Conservation (phyloP, 2,888 invertebrate species). For the Dryocosmus kuriphilus region DNA sequence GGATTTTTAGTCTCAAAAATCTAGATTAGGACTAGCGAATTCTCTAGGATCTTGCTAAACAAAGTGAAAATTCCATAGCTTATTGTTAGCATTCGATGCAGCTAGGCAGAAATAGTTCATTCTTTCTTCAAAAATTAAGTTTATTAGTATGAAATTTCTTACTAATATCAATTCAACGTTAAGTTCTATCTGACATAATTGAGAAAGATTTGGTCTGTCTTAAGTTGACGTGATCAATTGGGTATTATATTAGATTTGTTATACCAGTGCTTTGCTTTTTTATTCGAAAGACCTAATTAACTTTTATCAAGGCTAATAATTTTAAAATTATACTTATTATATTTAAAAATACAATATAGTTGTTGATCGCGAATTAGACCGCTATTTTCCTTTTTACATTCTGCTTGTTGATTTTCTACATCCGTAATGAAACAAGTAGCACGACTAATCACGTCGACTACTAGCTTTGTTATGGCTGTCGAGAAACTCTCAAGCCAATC, state of each 20-base stretch:
- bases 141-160: no score
- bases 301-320: no score
- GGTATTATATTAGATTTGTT: neutral
- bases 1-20: constrained; percentile 32
- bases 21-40: constrained; percentile 15
- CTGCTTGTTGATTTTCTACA: constrained; percentile 3
- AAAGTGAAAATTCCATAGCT: neutral
- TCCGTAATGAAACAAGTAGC: neutral
- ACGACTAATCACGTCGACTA: neutral
- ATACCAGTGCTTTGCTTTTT: neutral
- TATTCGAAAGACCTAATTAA: no score
- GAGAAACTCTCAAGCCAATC: neutral
- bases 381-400: neutral
- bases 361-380: neutral
- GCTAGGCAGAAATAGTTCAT: no score
- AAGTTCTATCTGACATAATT: neutral
- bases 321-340: no score
- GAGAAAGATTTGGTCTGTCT: neutral
- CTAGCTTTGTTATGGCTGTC: neutral
- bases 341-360: no score
- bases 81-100: neutral
- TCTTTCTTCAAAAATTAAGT: no score
- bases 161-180: neutral
- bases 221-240: neutral
- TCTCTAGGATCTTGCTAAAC: neutral